A percentile compares a stretch with the other conserved stretches of the same genome.
Conservation (phyloP, 2,113 vertebrate genomes). For the Notothenia rossii region DNA sequence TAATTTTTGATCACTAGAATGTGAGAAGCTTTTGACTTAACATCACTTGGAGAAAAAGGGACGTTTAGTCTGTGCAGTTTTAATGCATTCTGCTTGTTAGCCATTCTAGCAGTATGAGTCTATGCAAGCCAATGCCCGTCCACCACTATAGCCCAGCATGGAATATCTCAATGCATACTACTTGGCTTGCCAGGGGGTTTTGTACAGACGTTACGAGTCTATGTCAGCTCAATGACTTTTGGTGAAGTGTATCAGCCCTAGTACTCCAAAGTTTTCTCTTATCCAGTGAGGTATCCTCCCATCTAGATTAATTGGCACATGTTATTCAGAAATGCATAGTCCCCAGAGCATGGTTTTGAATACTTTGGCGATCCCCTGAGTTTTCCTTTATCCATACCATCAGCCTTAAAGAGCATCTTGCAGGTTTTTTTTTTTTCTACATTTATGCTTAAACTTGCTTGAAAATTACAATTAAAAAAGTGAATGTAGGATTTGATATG, state of each 20-base stretch:
- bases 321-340: background rate
- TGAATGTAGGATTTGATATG: too few relatives aligned
- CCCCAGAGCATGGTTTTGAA: background rate
- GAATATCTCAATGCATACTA: too few relatives aligned
- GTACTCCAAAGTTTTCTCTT: background rate
- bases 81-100: background rate
- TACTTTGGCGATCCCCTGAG: too few relatives aligned
- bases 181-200: too few relatives aligned
- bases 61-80: background rate
- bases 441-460: too few relatives aligned
- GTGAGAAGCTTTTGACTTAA: background rate
- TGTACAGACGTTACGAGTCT: too few relatives aligned
- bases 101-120: background rate
- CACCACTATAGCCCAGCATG: too few relatives aligned
- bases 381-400: background rate
- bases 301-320: background rate
- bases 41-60: background rate
- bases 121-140: background rate
- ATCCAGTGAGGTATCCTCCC: background rate
- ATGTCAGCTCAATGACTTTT: too few relatives aligned
- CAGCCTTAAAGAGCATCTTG: background rate
- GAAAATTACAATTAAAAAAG: too few relatives aligned
- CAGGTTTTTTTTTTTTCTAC: too few relatives aligned
- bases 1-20: background rate
- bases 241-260: too few relatives aligned